Evolutionary conservation across 2,797 vertebrate species (phyloP).

Genomic region (Apodemus agrarius): DNA sequence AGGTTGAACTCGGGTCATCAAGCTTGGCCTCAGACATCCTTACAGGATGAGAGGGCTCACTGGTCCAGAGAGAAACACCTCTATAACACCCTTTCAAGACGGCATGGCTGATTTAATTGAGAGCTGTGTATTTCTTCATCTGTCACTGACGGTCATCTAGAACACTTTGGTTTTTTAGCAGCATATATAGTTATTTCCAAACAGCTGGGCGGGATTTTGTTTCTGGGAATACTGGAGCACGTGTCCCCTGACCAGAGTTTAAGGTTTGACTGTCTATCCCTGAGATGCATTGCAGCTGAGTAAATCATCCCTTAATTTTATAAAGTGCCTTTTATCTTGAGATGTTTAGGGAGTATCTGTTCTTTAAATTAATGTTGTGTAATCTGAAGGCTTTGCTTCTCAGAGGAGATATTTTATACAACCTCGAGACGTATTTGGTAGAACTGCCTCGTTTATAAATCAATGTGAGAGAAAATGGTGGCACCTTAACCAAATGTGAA

Average conservation of each 20-base stretch:
- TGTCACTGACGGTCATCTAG: slow-evolving; percentile 6
- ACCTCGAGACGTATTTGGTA: not conserved
- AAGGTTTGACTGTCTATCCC: not conserved
- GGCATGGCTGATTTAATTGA: not conserved
- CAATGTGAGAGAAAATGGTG: not conserved
- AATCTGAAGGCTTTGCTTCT: not conserved
- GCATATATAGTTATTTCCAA: not conserved
- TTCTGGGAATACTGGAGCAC: not conserved
- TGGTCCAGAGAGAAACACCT: not conserved
- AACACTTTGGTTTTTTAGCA: slow-evolving; percentile 7
- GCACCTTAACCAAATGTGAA: slow-evolving; percentile 19
- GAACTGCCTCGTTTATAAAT: slow-evolving; percentile 42
- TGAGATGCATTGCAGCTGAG: not conserved
- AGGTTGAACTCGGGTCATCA: not conserved
- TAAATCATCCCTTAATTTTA: slow-evolving; percentile 50
- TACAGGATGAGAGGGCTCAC: not conserved
- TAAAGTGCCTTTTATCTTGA: slow-evolving; percentile 13
- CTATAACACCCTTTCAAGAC: not conserved
- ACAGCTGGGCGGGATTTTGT: slow-evolving; percentile 40
- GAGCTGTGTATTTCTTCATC: not conserved
- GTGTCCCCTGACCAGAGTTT: slow-evolving; percentile 9
- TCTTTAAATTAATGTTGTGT: slow-evolving; percentile 48
- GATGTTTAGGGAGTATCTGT: not conserved
- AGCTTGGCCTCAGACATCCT: not conserved
- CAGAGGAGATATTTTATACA: not conserved